Evolutionary conservation across 2,113 vertebrate species (phyloP), one percentile per base, ranked within the genome.

Genomic region (Rhinolophus sinicus): DNA sequence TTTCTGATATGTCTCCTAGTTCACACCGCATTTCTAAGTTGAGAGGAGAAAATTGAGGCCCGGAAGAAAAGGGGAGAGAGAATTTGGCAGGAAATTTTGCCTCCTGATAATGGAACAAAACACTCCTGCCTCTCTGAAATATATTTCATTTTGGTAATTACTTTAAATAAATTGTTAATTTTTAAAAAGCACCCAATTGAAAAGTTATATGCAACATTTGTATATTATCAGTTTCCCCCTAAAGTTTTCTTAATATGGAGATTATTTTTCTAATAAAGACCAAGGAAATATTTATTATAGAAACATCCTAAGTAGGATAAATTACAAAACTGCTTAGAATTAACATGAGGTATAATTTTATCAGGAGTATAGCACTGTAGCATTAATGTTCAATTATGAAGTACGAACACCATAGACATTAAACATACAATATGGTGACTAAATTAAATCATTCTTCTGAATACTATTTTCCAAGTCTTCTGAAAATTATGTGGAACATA

Each of bases 121-220:
- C 8, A 73, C 3, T 52, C 14, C 30, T 24, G 33, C 8, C 22
- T 95, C 12, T 26, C 52, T 82, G 72, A 96, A 92, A 56, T 76
- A 30, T 84, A 35, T 65, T 89, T 90, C 54, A 24, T 50, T 95
- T 89, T 91, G 73, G 30, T 22, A 88, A 92, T 95, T 94, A 77
- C 18, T 96, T 85, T 75, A 72, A 80, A 95, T 44, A 76, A 77
- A 24, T 75, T 73, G 44, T 73, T 82, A 86, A 26, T 50, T 60
- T 73, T 65, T 35, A 4, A 69, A 86, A 72, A 92, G 15, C 9
- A 80, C 11, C 3, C 22, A 72, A 10, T 70, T 73, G 28, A 60
- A 88, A 96, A 90, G 18, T 70, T 72, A 24, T 21, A 2, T 76
- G 38, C 33, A 88, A 24, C 18, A 72, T 85, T 76, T 77, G 11